Conservation (phyloP, 2,797 vertebrate genomes). For the Clarias fuscus region DNA sequence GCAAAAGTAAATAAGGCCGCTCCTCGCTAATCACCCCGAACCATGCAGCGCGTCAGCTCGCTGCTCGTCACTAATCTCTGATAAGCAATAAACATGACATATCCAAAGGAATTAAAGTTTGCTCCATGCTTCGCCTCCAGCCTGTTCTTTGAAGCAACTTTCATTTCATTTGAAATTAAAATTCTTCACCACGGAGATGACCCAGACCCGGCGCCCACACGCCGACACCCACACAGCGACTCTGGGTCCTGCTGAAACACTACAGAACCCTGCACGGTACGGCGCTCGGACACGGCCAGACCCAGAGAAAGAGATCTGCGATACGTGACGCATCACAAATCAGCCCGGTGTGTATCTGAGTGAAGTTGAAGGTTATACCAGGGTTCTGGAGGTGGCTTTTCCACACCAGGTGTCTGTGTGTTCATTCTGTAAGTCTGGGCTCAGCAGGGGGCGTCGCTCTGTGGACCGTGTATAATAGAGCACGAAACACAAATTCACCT, state of each 20-base stretch:
- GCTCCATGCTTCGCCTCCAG: neutral
- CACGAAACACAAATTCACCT: neutral
- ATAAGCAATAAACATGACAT: slow-evolving; percentile 3
- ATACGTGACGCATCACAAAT: neutral
- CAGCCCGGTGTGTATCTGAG: neutral
- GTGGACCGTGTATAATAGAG: neutral
- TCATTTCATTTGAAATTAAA: slow-evolving; percentile 18
- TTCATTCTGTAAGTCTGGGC: neutral
- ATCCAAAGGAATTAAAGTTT: neutral
- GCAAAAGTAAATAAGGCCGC: neutral
- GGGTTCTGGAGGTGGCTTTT: neutral
- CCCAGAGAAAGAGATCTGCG: neutral
- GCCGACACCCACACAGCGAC: neutral
- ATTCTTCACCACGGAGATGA: slow-evolving; percentile 4
- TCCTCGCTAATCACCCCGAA: neutral
- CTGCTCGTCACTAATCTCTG: slow-evolving; percentile 8
- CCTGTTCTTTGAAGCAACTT: neutral
- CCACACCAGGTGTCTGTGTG: neutral
- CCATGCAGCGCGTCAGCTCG: neutral
- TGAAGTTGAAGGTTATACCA: neutral
- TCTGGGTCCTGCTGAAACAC: slow-evolving; percentile 2
- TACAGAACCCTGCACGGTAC: neutral
- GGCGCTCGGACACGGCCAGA: neutral
- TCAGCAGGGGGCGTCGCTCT: neutral
- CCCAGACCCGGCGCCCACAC: neutral